These are phyloP conservation scores for Drosophila macrospina DNA, from an alignment of 2,888 invertebrate species.

Conservation along the genomic window DNA sequence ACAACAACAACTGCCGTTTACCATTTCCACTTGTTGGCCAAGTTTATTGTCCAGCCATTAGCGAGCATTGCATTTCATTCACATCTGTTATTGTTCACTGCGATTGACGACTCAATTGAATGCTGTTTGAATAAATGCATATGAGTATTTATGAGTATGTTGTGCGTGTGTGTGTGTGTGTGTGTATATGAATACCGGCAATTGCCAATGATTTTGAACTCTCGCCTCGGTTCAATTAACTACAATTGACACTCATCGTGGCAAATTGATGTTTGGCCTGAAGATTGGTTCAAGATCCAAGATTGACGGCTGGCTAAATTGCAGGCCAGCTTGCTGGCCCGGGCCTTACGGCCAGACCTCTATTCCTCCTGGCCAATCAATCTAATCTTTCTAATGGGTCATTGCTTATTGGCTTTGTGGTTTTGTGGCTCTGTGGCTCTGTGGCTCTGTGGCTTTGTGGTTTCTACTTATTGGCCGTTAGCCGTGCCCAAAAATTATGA, in stretches of 20 bases:
- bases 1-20: slow-evolving; percentile 15
- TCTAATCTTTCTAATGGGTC: slow-evolving; percentile 18
- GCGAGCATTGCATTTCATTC: slow-evolving; percentile 28
- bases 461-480: slow-evolving; percentile 47
- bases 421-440: slow-evolving; percentile 33
- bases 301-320: slow-evolving; percentile 10
- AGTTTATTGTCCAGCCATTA: slow-evolving; percentile 64
- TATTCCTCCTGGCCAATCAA: slow-evolving; percentile 8
- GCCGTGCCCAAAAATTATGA: slow-evolving; percentile 39
- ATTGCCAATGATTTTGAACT: slow-evolving; percentile 50
- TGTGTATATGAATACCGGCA: slow-evolving; percentile 10
- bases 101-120: slow-evolving; percentile 12
- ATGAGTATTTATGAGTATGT: slow-evolving; percentile 11
- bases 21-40: slow-evolving; percentile 67
- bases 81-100: slow-evolving; percentile 10
- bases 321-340: slow-evolving; percentile 13
- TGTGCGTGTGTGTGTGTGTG: too few species aligned
- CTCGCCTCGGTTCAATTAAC: slow-evolving; percentile 49
- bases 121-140: slow-evolving; percentile 18
- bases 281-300: background rate
- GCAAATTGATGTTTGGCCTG: slow-evolving; percentile 30
- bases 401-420: slow-evolving; percentile 41
- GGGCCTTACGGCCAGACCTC: background rate
- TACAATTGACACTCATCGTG: slow-evolving; percentile 34
- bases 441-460: slow-evolving; percentile 40